These are phyloP conservation scores for Hecatera dysodea DNA, from an alignment of 2,888 invertebrate species.

Conservation along the genomic window DNA sequence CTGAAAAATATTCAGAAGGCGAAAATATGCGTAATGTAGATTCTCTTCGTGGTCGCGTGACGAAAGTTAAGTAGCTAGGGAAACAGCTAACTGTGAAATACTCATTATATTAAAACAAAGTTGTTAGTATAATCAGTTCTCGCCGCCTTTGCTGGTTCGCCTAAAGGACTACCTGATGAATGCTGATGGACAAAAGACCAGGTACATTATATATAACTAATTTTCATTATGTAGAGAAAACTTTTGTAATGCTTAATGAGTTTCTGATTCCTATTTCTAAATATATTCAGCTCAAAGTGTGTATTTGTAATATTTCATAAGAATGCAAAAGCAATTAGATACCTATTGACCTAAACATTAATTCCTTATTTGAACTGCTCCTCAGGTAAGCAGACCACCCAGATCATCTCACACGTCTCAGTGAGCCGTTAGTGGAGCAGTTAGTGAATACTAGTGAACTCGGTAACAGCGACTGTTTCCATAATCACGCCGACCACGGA, in stretches of 20 bases:
- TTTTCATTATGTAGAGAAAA: not conserved
- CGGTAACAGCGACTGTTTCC: slow-evolving; percentile 13
- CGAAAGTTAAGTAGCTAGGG: slow-evolving; percentile 23
- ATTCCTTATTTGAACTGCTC: not conserved
- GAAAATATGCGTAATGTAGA: slow-evolving; percentile 9
- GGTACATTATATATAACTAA: not conserved
- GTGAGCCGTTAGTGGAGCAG: slow-evolving; percentile 19
- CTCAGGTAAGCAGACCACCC: not conserved
- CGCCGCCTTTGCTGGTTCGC: not conserved
- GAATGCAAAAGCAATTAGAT: not conserved
- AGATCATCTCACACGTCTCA: not conserved
- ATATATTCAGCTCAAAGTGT: not conserved
- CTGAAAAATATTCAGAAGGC: slow-evolving; percentile 32
- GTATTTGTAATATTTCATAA: too few relatives aligned
- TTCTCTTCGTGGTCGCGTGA: not conserved
- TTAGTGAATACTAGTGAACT: slow-evolving; percentile 32
- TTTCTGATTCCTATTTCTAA: not conserved
- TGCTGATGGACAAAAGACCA: not conserved
- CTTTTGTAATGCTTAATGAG: not conserved
- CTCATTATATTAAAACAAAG: not conserved
- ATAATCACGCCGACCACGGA: slow-evolving; percentile 10
- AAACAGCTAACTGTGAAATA: not conserved
- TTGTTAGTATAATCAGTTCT: slow-evolving; percentile 21
- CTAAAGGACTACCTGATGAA: not conserved
- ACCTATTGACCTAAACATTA: not conserved